phyloP scores from a whole-genome alignment of 2,888 invertebrate species.

The Hedya salicella region DNA sequence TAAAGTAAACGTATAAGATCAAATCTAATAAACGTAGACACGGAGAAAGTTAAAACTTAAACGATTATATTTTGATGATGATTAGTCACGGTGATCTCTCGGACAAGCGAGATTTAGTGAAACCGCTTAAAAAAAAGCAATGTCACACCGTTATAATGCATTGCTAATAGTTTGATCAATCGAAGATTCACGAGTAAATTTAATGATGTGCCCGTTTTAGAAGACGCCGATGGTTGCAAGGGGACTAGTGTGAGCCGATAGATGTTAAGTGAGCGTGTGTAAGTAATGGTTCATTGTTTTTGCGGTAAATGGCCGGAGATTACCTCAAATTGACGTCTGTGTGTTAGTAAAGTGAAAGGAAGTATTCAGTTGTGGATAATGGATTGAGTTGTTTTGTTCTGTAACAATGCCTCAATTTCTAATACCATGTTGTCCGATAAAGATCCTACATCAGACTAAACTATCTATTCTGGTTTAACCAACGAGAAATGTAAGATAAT shows the following conservation, averaged over 20 bases:
- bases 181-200: conserved; percentile 5
- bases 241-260: conserved; percentile 24
- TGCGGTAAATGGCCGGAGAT: conserved; percentile 70
- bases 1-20: conserved; percentile 10
- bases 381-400: conserved; percentile 64
- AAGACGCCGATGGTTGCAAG: conserved; percentile 21
- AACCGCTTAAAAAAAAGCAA: conserved; percentile 33
- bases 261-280: conserved; percentile 55
- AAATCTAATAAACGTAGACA: background rate
- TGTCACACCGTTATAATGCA: conserved; percentile 34
- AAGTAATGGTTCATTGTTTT: conserved; percentile 77
- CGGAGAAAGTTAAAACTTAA: conserved; percentile 28
- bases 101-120: conserved; percentile 35
- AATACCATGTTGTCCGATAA: conserved; percentile 33
- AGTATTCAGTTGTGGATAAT: conserved; percentile 66
- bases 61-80: conserved; percentile 37
- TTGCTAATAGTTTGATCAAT: conserved; percentile 27
- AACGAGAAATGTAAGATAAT: conserved; percentile 13
- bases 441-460: conserved; percentile 14
- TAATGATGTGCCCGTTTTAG: conserved; percentile 30
- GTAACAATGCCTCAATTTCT: conserved; percentile 56
- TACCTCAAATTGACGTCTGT: conserved; percentile 72
- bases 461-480: conserved; percentile 16
- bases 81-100: conserved; percentile 35
- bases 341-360: conserved; percentile 72